phyloP scores from a whole-genome alignment of 2,113 vertebrate species.

The Mastomys natalensis region DNA sequence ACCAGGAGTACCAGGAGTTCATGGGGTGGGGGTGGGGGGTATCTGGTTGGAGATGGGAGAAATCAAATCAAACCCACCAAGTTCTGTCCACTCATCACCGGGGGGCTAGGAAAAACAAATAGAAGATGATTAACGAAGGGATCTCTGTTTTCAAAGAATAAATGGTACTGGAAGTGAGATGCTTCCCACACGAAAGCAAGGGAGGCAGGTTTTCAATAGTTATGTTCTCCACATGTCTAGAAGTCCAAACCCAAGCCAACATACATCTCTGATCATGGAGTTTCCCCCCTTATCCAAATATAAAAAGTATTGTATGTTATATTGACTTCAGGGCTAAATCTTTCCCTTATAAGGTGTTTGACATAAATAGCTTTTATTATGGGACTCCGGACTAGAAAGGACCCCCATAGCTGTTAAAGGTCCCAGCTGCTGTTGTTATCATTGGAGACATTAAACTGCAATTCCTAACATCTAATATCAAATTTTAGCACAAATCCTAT shows the following conservation, averaged over 20 bases:
- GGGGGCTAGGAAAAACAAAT: background rate
- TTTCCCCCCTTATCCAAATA: background rate
- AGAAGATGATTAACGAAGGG: background rate
- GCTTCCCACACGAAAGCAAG: background rate
- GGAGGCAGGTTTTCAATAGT: background rate
- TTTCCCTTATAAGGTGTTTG: conserved; percentile 77
- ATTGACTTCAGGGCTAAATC: conserved; percentile 72
- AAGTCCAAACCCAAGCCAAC: background rate
- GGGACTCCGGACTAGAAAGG: conserved; percentile 40
- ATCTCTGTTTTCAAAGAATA: background rate
- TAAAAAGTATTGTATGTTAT: conserved; percentile 49
- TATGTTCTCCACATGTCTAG: background rate
- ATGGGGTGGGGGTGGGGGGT: too few relatives aligned
- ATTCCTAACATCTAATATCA: conserved; percentile 70
- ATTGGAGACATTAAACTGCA: conserved; percentile 50
- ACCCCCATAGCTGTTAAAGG: conserved; percentile 39
- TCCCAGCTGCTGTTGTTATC: conserved; percentile 67
- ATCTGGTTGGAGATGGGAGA: background rate
- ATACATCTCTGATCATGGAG: background rate
- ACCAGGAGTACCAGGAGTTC: rapidly evolving
- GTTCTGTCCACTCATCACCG: background rate
- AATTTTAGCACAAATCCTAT: conserved; percentile 89
- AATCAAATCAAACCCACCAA: too few relatives aligned
- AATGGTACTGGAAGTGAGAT: background rate
- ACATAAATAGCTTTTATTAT: conserved; percentile 75